phyloP scores from a whole-genome alignment of 2,888 invertebrate genomes.

The Toxonevra muliebris region DNA sequence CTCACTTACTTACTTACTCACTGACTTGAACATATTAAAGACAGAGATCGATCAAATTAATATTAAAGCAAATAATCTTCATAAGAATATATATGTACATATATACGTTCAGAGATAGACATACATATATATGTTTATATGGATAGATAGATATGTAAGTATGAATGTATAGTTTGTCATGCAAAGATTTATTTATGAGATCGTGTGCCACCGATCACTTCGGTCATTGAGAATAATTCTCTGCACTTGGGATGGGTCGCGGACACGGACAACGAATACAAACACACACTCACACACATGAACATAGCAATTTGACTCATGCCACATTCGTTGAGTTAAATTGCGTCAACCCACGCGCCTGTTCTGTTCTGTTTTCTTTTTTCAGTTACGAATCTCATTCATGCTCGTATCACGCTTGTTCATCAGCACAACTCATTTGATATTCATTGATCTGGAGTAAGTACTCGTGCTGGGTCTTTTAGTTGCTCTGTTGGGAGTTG shows the following conservation, averaged over 20 bases:
- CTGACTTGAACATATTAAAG: not conserved
- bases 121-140: not conserved
- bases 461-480: not conserved
- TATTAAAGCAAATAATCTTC: not conserved
- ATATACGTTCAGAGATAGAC: not conserved
- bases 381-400: not conserved
- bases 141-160: too few species aligned
- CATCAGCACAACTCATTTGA: conserved; percentile 51
- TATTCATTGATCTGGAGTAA: conserved; percentile 60
- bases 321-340: conserved; percentile 8
- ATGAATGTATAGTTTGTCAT: not conserved
- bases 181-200: conserved; percentile 20
- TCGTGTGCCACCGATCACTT: conserved; percentile 17
- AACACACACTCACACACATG: not conserved
- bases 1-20: not conserved
- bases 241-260: conserved; percentile 29
- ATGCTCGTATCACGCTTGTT: conserved; percentile 22
- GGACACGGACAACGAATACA: not conserved
- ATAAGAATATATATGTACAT: not conserved
- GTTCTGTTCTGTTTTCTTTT: conserved; percentile 29
- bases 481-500: not conserved
- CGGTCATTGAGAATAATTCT: conserved; percentile 14
- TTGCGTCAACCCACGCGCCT: conserved; percentile 31
- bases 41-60: conserved; percentile 1
- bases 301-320: not conserved